Percentiles rank a stretch among this genome's conserved stretches.
These are phyloP conservation scores for Drosophila azteca DNA, from an alignment of 1,140 invertebrate genomes.

Conservation along the genomic window DNA sequence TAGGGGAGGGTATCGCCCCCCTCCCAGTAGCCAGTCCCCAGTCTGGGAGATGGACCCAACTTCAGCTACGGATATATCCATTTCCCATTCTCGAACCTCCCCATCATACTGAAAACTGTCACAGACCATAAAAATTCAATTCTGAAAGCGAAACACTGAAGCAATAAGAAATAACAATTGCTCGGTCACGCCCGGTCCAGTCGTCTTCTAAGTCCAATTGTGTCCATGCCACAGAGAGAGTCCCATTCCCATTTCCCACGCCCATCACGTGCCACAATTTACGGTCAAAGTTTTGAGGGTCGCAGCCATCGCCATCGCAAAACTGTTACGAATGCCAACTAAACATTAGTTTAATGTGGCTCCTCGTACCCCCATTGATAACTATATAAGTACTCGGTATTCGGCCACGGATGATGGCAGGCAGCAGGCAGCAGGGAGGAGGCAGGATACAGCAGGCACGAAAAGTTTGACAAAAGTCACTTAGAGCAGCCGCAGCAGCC, in stretches of 20 bases:
- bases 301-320: constrained; percentile 61
- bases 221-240: constrained; percentile 10
- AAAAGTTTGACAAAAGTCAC: constrained; percentile 79
- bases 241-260: constrained; percentile 36
- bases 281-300: constrained; percentile 77
- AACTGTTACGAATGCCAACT: constrained; percentile 76
- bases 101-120: constrained; percentile 55
- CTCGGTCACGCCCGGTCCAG: constrained; percentile 52
- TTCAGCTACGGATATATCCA: neutral
- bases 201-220: constrained; percentile 20
- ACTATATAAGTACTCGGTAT: constrained; percentile 65
- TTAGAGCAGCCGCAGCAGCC: constrained; percentile 71
- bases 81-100: constrained; percentile 18
- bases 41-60: constrained; percentile 9
- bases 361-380: constrained; percentile 48
- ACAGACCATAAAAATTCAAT: constrained; percentile 78
- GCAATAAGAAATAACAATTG: constrained; percentile 65
- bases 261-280: constrained; percentile 79
- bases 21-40: neutral
- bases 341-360: constrained; percentile 77
- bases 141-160: constrained; percentile 25
- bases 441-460: constrained; percentile 50
- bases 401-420: constrained; percentile 43
- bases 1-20: neutral
- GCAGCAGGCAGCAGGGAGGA: constrained; percentile 12